Conservation (phyloP, 2,113 vertebrate genomes). For the Connochaetes taurinus region DNA sequence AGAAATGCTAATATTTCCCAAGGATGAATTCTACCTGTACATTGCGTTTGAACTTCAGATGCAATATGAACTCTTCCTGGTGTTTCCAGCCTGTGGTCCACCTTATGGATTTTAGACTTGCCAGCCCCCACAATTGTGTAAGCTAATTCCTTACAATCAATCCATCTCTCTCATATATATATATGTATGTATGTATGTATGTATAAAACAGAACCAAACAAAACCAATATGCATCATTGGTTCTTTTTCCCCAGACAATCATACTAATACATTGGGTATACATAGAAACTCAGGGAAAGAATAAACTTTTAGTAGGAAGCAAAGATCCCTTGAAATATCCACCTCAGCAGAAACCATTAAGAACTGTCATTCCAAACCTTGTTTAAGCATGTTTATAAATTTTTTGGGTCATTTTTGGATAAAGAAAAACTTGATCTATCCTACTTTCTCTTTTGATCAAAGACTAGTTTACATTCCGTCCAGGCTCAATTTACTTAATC, state of each 20-base stretch:
- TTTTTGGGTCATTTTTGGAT: not conserved
- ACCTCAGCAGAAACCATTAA: not conserved
- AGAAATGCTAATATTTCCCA: not conserved
- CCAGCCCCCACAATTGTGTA: not conserved
- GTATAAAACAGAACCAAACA: not conserved
- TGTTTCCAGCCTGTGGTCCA: not conserved
- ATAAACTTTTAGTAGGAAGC: not conserved
- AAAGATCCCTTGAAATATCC: not conserved
- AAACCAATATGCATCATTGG: not conserved
- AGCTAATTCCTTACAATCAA: not conserved
- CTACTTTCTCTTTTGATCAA: slow-evolving; percentile 16
- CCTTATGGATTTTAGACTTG: not conserved
- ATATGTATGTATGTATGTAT: not conserved
- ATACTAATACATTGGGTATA: not conserved
- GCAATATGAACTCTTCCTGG: not conserved
- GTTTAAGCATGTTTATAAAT: not conserved
- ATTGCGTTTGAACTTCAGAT: not conserved
- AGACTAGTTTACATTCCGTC: not conserved
- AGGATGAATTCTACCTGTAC: not conserved
- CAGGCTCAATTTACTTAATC: not conserved
- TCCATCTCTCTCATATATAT: not conserved
- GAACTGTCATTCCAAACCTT: not conserved
- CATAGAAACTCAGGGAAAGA: not conserved
- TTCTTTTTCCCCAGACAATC: not conserved
- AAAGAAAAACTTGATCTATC: not conserved